Evolutionary conservation across 1,140 invertebrate genomes (phyloP), one percentile per base, ranked within the genome.

Genomic region (Bombus vancouverensis): DNA sequence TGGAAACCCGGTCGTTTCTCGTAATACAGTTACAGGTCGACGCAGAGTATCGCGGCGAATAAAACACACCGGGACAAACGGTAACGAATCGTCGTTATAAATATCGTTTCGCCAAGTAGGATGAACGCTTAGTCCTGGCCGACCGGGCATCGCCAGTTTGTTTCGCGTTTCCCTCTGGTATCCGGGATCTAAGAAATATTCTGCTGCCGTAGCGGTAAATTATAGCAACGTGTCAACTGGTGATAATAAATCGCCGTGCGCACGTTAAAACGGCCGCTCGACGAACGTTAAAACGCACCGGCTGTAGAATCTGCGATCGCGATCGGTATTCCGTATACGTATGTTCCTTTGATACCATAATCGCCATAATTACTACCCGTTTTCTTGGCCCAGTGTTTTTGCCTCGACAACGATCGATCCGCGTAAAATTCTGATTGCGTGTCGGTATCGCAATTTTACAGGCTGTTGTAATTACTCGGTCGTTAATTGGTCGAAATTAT

Each of bases 291-390:
- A 84, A 72, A 71, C 28, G 28, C 28, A 39, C 39, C 47, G 3
- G 18, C 15, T 42, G 62, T 34, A 57, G 53, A 44, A 70, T 77
- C 82, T 78, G 15, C 47, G 8, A 78, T 42, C 74, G 74, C 66
- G 44, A 83, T 79, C 75, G 47, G 66, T 53, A 84, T 79, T 79
- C 82, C 47, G 12, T 42, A 39, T 76, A 82, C 8, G 44, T 34
- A n/a, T 44, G 70, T 53, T 42, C 37, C 73, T 84, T 79, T 84
- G 65, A 79, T 84, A 79, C 82, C 53, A n/a, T 79, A 59, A 78
- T 78, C 44, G 74, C 25, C 2, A 39, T n/a, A 79, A 84, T 84
- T 84, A 53, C 66, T 22, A 12, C 13, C 1, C 66, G 34, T 47
- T 42, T 28, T 25, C 22, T 9, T 9, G 37, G 4, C 32, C 32